Evolutionary conservation across 2,113 vertebrate genomes (phyloP).

Genomic region (Pantherophis guttatus): DNA sequence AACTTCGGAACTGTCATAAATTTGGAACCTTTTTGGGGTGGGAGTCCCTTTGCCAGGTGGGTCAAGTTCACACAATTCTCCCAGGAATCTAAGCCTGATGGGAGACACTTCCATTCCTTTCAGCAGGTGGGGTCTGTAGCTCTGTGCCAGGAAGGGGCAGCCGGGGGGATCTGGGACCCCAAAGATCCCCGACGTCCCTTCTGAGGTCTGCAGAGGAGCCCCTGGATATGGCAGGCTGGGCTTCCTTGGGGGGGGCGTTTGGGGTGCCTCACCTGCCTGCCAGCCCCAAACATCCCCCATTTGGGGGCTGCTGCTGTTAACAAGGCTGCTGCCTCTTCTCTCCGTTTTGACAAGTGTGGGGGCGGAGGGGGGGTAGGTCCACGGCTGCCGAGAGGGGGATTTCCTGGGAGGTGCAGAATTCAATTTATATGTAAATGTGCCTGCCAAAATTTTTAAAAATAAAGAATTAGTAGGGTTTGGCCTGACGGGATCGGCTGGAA

Average conservation of each 20-base stretch:
- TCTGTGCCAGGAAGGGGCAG: too few species aligned
- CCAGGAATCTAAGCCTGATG: background rate
- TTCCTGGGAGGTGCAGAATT: background rate
- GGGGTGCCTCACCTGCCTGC: background rate
- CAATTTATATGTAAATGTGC: constrained; percentile 27
- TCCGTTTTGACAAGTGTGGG: background rate
- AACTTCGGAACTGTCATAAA: too few species aligned
- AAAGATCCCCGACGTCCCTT: background rate
- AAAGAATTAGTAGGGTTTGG: background rate
- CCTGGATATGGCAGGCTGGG: background rate
- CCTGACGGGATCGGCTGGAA: background rate
- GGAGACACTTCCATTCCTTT: background rate
- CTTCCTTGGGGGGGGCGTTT: background rate
- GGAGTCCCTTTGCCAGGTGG: background rate
- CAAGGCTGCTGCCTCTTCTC: background rate
- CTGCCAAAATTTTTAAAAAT: background rate
- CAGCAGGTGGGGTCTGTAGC: background rate
- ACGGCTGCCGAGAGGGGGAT: background rate
- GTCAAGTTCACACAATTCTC: background rate
- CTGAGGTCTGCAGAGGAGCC: background rate
- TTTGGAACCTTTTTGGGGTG: too few species aligned
- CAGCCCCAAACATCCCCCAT: background rate
- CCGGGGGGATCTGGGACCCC: too few species aligned
- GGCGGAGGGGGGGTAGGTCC: background rate
- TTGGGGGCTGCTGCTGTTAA: background rate